These are phyloP conservation scores for Eulemur coronatus DNA, from an alignment of 2,797 vertebrate species.

Conservation along the genomic window DNA sequence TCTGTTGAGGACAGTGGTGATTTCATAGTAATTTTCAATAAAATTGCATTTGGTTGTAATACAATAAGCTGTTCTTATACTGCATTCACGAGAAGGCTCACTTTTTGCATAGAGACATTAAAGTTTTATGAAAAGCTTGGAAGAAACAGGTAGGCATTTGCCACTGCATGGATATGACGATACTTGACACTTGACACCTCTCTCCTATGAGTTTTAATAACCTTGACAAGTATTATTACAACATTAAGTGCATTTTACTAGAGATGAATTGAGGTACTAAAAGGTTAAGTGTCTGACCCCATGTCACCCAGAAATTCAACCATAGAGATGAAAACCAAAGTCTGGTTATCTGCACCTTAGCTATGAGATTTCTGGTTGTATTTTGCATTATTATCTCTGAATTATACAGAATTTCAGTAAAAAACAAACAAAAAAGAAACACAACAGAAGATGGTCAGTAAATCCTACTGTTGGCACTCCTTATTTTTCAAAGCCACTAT, in stretches of 20 bases:
- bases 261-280: not conserved
- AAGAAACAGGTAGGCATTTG: not conserved
- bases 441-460: not conserved
- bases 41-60: not conserved
- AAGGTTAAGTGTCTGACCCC: not conserved
- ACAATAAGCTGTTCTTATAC: not conserved
- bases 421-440: not conserved
- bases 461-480: not conserved
- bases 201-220: not conserved
- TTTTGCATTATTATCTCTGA: not conserved
- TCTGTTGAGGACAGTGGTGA: not conserved
- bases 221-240: not conserved
- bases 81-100: not conserved
- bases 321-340: not conserved
- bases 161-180: not conserved
- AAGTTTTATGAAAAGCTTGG: not conserved
- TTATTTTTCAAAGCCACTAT: not conserved
- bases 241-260: not conserved
- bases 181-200: not conserved
- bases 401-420: not conserved
- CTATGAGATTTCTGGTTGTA: not conserved
- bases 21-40: not conserved
- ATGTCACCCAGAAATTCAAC: not conserved
- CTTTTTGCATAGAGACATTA: not conserved
- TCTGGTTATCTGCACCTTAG: not conserved